phyloP scores from a whole-genome alignment of 2,113 vertebrate species.

The Syngnathus typhle region DNA sequence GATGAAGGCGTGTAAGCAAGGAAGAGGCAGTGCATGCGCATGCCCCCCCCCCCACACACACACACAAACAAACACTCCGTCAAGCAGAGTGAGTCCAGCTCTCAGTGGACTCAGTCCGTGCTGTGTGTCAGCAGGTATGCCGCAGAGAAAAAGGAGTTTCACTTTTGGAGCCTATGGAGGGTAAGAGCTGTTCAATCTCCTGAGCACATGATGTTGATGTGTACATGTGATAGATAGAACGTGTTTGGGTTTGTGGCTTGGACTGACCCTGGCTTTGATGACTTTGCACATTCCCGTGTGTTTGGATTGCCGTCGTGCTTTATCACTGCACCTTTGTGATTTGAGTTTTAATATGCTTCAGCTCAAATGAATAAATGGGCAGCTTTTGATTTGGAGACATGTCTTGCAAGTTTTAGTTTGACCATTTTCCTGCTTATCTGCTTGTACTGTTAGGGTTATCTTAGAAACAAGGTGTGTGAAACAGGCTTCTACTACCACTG shows the following conservation, averaged over 20 bases:
- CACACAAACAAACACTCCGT: constrained; percentile 49
- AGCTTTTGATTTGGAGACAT: neutral
- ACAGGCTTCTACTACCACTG: too few relatives aligned
- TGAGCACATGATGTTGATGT: neutral
- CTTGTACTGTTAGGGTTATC: too few relatives aligned
- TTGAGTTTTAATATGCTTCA: neutral
- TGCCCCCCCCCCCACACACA: constrained; percentile 22
- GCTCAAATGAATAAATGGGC: neutral
- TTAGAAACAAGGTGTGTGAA: too few relatives aligned
- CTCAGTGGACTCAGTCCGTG: constrained; percentile 51
- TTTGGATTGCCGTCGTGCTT: constrained; percentile 12
- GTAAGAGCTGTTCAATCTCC: constrained; percentile 42
- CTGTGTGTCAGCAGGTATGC: constrained; percentile 55
- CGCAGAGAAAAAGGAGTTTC: constrained; percentile 73
- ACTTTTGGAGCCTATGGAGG: constrained; percentile 73
- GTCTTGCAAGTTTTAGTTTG: neutral
- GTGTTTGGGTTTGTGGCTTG: constrained; percentile 6
- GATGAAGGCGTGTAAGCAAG: constrained; percentile 55
- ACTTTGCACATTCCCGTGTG: constrained; percentile 46
- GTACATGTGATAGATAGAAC: neutral
- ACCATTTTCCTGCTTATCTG: neutral
- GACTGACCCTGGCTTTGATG: constrained; percentile 39
- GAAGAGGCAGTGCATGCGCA: constrained; percentile 43
- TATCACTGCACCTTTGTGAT: neutral
- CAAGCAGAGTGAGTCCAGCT: constrained; percentile 60